A percentile compares a stretch with the other conserved stretches of the same genome.
Conservation (phyloP, 2,888 invertebrate genomes). For the Desoria tigrina region DNA sequence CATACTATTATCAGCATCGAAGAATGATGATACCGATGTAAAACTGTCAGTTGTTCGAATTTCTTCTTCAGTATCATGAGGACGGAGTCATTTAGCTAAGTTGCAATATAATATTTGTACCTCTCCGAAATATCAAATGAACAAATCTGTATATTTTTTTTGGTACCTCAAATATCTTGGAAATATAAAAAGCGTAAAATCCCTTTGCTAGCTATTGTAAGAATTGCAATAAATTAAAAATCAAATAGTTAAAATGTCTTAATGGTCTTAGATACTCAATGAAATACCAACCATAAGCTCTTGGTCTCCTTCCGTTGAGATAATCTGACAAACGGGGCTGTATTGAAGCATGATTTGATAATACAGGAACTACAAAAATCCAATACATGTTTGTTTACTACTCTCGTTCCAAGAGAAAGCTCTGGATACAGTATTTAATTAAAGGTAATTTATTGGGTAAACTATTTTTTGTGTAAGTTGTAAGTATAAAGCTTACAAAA, state of each 20-base stretch:
- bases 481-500: background rate
- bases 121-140: background rate
- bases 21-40: constrained; percentile 17
- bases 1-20: constrained; percentile 8
- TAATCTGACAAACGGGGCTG: constrained; percentile 3
- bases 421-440: background rate
- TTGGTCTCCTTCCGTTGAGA: background rate
- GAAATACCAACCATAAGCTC: constrained; percentile 1
- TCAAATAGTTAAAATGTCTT: background rate
- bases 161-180: constrained; percentile 15
- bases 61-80: constrained; percentile 6
- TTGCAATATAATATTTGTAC: background rate
- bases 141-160: background rate
- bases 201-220: constrained; percentile 7
- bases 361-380: background rate
- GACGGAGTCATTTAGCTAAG: constrained; percentile 10
- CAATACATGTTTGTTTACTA: too few relatives aligned
- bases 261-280: too few relatives aligned
- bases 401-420: background rate
- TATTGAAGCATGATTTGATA: background rate
- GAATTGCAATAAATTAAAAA: background rate
- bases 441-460: background rate
- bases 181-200: constrained; percentile 9
- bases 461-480: background rate
- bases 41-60: background rate